These are phyloP conservation scores for Bacillus rossius DNA, from an alignment of 1,140 invertebrate genomes.

Conservation along the genomic window DNA sequence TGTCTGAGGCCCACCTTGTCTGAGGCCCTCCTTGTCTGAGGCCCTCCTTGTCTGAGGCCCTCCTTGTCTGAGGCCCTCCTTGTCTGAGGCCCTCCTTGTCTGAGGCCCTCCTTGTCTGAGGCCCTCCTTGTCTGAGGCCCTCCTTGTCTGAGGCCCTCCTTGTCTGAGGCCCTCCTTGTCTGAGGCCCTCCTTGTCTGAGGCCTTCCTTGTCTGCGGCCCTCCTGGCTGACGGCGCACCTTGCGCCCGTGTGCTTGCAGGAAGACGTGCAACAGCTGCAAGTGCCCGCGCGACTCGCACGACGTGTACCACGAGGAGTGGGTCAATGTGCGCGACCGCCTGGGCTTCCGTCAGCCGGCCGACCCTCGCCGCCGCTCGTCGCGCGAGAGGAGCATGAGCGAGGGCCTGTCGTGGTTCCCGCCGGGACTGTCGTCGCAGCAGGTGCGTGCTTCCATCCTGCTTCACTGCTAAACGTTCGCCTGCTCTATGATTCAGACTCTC, in stretches of 20 bases:
- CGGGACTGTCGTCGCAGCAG: constrained; percentile 60
- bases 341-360: constrained; percentile 57
- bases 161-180: too few species aligned
- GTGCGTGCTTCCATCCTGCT: constrained; percentile 44
- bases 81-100: too few species aligned
- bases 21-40: too few species aligned
- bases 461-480: neutral
- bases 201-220: too few species aligned
- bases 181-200: too few species aligned
- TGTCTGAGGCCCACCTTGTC: too few species aligned
- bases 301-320: constrained; percentile 84
- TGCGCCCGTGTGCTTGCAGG: constrained; percentile 44
- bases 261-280: constrained; percentile 85
- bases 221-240: neutral
- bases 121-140: too few species aligned
- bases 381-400: constrained; percentile 33
- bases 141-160: too few species aligned
- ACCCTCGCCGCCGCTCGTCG: constrained; percentile 28
- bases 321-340: constrained; percentile 73
- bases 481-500: neutral
- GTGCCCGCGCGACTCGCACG: constrained; percentile 77
- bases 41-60: too few species aligned
- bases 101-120: too few species aligned
- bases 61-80: too few species aligned
- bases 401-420: constrained; percentile 78